Conservation (phyloP, 1,140 invertebrate species). For the Frieseomelitta varia region DNA sequence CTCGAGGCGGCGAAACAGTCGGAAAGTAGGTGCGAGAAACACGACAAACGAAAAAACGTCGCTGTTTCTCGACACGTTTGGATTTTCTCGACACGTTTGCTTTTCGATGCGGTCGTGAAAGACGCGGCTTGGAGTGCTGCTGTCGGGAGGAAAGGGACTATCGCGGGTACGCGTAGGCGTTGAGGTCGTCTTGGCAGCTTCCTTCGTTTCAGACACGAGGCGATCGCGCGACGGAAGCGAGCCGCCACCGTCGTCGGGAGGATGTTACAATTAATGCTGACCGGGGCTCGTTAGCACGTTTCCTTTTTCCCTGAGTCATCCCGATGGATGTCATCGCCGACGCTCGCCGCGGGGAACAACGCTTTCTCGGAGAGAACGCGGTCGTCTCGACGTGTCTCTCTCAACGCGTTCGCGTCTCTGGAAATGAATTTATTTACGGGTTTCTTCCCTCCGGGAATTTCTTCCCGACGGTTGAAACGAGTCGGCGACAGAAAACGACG, state of each 20-base stretch:
- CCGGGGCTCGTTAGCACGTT: constrained; percentile 78
- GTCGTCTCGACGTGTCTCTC: constrained; percentile 10
- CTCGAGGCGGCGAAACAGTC: too few relatives aligned
- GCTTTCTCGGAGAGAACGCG: neutral
- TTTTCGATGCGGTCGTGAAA: constrained; percentile 1
- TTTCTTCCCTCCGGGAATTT: neutral
- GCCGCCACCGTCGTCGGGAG: constrained; percentile 73
- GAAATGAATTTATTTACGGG: neutral
- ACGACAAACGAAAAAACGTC: too few relatives aligned
- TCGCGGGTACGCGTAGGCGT: constrained; percentile 70
- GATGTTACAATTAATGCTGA: constrained; percentile 81
- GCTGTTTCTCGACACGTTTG: too few relatives aligned
- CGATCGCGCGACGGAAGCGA: constrained; percentile 75
- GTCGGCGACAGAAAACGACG: neutral
- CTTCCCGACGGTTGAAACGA: neutral
- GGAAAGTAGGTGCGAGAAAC: too few relatives aligned
- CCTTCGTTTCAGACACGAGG: constrained; percentile 70
- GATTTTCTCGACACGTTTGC: too few relatives aligned
- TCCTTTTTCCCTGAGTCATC: constrained; percentile 78
- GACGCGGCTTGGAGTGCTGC: neutral
- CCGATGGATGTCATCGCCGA: constrained; percentile 54
- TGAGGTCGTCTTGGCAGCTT: constrained; percentile 79
- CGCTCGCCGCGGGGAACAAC: neutral
- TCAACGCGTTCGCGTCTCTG: neutral
- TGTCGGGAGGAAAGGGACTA: constrained; percentile 50